These are phyloP conservation scores for Guaruba guarouba DNA, from an alignment of 2,113 vertebrate species.

Conservation along the genomic window DNA sequence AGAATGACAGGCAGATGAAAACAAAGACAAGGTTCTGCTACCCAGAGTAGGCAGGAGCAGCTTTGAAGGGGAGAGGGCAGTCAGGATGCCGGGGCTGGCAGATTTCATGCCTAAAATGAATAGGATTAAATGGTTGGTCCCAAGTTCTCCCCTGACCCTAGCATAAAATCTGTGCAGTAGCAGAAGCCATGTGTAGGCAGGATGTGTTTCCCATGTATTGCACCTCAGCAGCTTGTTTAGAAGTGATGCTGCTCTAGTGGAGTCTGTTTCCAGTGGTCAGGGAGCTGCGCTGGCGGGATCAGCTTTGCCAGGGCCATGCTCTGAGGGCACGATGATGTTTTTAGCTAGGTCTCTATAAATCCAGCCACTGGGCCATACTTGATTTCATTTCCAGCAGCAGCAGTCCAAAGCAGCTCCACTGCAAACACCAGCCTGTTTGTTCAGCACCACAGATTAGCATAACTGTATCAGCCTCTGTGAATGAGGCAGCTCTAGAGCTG, in stretches of 20 bases:
- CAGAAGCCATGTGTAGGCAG: fast-evolving
- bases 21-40: background rate
- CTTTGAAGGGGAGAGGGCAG: background rate
- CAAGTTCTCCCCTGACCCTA: background rate
- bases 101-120: background rate
- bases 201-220: fast-evolving
- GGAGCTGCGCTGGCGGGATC: background rate
- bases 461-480: background rate
- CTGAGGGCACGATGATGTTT: background rate
- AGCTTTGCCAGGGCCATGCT: background rate
- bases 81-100: background rate
- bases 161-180: background rate
- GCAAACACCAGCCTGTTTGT: background rate
- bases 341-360: background rate
- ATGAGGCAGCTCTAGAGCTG: background rate
- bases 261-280: too few species aligned
- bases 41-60: background rate
- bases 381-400: background rate
- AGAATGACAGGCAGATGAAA: background rate
- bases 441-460: background rate
- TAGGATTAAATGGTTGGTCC: background rate
- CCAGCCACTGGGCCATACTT: background rate
- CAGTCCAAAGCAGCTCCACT: background rate
- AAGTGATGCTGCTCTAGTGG: background rate
- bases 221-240: background rate